Evolutionary conservation across 2,888 invertebrate genomes (phyloP).

Genomic region (Drosophila anceps): DNA sequence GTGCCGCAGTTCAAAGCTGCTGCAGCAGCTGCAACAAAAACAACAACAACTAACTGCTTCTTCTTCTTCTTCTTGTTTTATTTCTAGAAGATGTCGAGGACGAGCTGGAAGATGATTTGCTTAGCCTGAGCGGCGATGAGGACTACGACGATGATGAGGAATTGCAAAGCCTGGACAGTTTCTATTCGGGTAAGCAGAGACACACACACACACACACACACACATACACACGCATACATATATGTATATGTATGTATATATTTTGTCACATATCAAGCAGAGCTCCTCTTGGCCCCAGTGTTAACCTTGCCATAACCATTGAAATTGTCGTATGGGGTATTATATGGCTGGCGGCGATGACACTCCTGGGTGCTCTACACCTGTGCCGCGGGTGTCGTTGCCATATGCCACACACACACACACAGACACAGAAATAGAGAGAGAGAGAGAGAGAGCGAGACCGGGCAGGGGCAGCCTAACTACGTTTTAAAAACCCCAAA

Average conservation of each 20-base stretch:
- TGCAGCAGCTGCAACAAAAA: constrained; percentile 36
- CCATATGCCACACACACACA: constrained; percentile 53
- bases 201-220: not conserved
- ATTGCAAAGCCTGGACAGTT: constrained; percentile 84
- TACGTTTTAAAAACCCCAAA: constrained; percentile 86
- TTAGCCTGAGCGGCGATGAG: constrained; percentile 69
- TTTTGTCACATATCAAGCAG: constrained; percentile 29
- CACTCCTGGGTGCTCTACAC: constrained; percentile 86
- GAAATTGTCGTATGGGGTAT: constrained; percentile 85
- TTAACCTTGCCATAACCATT: constrained; percentile 78
- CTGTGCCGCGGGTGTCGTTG: constrained; percentile 85
- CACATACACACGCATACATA: not conserved
- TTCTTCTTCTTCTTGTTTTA: constrained; percentile 10
- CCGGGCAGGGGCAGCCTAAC: constrained; percentile 82
- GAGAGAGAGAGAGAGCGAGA: not conserved
- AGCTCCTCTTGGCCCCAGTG: not conserved
- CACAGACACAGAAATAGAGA: not conserved
- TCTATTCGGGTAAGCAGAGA: constrained; percentile 83
- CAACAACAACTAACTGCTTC: constrained; percentile 23
- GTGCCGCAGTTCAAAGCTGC: constrained; percentile 54
- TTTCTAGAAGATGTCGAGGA: constrained; percentile 31
- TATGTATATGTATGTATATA: not conserved
- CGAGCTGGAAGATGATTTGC: constrained; percentile 54
- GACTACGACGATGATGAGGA: constrained; percentile 79
- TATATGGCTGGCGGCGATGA: constrained; percentile 85